Conservation (phyloP, 1,140 invertebrate genomes). For the Procambarus clarkii region DNA sequence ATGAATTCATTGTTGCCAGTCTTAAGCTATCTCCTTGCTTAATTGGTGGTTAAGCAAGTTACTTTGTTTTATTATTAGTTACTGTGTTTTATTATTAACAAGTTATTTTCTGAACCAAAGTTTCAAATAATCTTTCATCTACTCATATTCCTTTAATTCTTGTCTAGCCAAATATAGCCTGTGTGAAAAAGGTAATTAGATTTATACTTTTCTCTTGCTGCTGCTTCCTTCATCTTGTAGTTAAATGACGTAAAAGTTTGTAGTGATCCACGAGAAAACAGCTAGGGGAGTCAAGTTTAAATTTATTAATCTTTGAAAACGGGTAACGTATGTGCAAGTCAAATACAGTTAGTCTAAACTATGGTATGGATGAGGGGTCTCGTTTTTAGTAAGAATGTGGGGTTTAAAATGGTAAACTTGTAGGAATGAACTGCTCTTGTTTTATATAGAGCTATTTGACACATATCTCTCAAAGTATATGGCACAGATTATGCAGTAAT, state of each 20-base stretch:
- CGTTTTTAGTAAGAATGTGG: neutral
- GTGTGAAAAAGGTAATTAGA: constrained; percentile 37
- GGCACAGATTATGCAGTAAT: constrained; percentile 12
- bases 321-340: constrained; percentile 5
- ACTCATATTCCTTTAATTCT: constrained; percentile 66
- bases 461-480: constrained; percentile 49
- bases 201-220: constrained; percentile 46
- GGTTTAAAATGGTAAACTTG: constrained; percentile 24
- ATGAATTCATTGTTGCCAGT: constrained; percentile 60
- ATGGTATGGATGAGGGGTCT: neutral
- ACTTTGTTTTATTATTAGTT: constrained; percentile 51
- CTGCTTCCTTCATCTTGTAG: constrained; percentile 45
- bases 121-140: constrained; percentile 61
- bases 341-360: constrained; percentile 1
- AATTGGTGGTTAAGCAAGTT: constrained; percentile 47
- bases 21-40: constrained; percentile 59
- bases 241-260: constrained; percentile 36
- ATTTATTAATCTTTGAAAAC: constrained; percentile 31
- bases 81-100: too few relatives aligned
- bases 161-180: constrained; percentile 58
- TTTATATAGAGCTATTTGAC: constrained; percentile 41
- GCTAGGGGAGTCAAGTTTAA: constrained; percentile 22
- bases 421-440: constrained; percentile 8
- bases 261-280: constrained; percentile 23
- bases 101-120: constrained; percentile 66